Base-by-base conservation (phyloP, 53 echinoderm and acorn worm genomes). In the Holothuria scabra region DNA sequence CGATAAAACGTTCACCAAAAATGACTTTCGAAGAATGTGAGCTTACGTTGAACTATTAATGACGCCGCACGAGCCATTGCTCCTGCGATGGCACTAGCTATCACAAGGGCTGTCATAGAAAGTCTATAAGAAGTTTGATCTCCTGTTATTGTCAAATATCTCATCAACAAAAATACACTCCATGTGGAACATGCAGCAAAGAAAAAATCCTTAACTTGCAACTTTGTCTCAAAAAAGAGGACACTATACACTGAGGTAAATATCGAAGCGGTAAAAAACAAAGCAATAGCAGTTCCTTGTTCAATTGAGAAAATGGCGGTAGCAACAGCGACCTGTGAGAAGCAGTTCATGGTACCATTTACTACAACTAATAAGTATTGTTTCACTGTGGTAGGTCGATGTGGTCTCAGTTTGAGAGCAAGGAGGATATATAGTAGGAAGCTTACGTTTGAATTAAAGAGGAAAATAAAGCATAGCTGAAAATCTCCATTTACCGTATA, bases 271-370 rank as follows among this genome's bases (percentile, higher is more conserved):
- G 74, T 74, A 24, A 74, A 74, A 23, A 74, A 74, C 46, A 74
- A 8, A 19, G 74, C 74, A 37, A 44, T 48, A 25, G 74, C 74
- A 74, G 38, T 74, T 14, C 74, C 74, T 24, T 41, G 74, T 19
- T 48, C 74, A 21, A 74, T 74, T 41, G 24, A 46, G 46, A 74
- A 74, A 18, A 41, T 74, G 46, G 74, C 46, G 12, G 46, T 18
- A 19, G 44, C 10, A 10, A 44, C n/a, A 10, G 21, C 22, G 2
- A 74, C 18, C 32, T 74, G 74, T 5, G 74, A 37, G 13, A 14
- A 13, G 11, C 14, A 37, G 19, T 41, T 18, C 25, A 19, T 46
- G 3, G 2, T 24, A 44, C 74, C 74, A 23, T 74, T 46, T 2
- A 46, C 32, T 10, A 74, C 10, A 19, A 46, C 2, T 48, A 74